A percentile compares a stretch with the other conserved stretches of the same genome.
Conservation (phyloP, 2,113 vertebrate genomes). For the Ceyx melanurus region DNA sequence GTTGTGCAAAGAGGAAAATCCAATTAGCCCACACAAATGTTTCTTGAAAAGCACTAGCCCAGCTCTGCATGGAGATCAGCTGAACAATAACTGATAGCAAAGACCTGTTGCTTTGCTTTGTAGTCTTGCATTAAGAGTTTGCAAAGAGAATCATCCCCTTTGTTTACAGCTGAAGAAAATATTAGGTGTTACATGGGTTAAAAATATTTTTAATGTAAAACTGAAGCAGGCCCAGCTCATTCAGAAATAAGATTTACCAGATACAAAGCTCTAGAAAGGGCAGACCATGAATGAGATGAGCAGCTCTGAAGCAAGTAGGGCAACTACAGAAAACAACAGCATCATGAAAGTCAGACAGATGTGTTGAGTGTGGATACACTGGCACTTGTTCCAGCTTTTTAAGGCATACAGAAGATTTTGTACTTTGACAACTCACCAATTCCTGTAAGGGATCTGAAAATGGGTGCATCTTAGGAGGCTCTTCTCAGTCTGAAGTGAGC, state of each 20-base stretch:
- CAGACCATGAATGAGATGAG: background rate
- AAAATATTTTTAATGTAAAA: background rate
- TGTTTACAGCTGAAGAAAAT: background rate
- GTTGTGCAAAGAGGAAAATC: constrained; percentile 58
- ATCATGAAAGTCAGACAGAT: background rate
- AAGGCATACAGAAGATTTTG: background rate
- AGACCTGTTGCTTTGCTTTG: background rate
- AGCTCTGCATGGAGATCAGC: constrained; percentile 27
- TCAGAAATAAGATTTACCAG: background rate
- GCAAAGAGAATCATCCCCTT: background rate
- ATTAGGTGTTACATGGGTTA: background rate
- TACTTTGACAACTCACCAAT: background rate
- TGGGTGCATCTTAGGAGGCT: background rate
- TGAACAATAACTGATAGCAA: background rate
- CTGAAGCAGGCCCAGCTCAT: background rate
- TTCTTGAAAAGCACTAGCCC: constrained; percentile 18
- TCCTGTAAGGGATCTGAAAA: background rate
- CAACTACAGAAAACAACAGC: background rate
- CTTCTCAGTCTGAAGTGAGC: background rate
- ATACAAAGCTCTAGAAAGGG: background rate
- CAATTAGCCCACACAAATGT: constrained; percentile 54
- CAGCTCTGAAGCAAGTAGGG: background rate
- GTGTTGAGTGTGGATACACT: background rate
- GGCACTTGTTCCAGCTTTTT: background rate
- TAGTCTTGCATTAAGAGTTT: constrained; percentile 10